Conservation (phyloP, 1,140 invertebrate genomes). For the Patella vulgata region DNA sequence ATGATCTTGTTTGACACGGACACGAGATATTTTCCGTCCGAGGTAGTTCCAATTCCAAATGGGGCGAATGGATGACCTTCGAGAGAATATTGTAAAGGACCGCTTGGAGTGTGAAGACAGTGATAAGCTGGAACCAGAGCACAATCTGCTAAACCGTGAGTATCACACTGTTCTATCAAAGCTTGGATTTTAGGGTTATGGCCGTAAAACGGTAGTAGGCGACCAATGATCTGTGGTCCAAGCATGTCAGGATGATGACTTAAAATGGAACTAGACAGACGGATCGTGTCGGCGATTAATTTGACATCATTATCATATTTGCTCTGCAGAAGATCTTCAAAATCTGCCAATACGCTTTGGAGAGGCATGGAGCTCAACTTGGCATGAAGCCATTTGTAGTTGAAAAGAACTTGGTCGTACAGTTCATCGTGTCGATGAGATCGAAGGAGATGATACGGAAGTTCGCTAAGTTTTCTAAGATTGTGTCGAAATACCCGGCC, state of each 20-base stretch:
- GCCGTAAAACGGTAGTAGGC: conserved; percentile 79
- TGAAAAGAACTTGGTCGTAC: conserved; percentile 94
- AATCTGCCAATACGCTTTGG: conserved; percentile 90
- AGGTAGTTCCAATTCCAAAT: conserved; percentile 91
- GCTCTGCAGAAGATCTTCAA: conserved; percentile 90
- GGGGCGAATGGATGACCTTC: conserved; percentile 98
- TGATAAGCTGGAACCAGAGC: conserved; percentile 92
- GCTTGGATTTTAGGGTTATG: conserved; percentile 77
- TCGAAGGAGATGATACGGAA: conserved; percentile 93
- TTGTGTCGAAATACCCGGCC: conserved; percentile 74
- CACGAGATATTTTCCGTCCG: conserved; percentile 92
- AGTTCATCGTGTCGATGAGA: conserved; percentile 91
- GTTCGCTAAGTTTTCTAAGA: conserved; percentile 73
- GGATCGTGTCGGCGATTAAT: conserved; percentile 92
- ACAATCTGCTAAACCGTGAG: conserved; percentile 83
- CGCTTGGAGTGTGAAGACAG: conserved; percentile 96
- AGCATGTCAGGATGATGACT: conserved; percentile 94
- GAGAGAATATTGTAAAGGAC: conserved; percentile 96
- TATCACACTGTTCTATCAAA: conserved; percentile 89
- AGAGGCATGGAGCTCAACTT: conserved; percentile 95
- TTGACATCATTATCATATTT: conserved; percentile 84
- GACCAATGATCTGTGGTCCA: conserved; percentile 91
- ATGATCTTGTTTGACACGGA: conserved; percentile 97
- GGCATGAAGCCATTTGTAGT: conserved; percentile 97
- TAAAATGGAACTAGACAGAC: conserved; percentile 77